These are phyloP conservation scores for Drosophila navojoa DNA, from an alignment of 1,140 invertebrate species.

Conservation along the genomic window DNA sequence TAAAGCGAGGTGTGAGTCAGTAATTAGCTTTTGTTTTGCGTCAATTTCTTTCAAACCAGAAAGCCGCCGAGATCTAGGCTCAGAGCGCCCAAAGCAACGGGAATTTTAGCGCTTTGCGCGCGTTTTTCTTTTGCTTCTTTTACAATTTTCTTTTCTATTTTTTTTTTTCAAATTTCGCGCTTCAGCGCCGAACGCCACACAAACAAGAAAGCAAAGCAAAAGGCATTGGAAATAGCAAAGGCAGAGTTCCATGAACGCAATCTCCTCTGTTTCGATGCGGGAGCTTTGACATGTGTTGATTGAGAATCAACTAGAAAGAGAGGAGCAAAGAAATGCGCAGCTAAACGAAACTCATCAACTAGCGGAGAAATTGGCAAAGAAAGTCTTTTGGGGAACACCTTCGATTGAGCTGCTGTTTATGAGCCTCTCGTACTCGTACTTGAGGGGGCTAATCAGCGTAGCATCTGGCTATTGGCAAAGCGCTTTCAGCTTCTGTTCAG, in stretches of 20 bases:
- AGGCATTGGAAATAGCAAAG: slow-evolving; percentile 23
- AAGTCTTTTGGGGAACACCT: slow-evolving; percentile 27
- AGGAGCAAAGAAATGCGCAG: not conserved
- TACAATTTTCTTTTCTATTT: slow-evolving; percentile 13
- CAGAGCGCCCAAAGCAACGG: slow-evolving; percentile 30
- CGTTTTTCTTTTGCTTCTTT: slow-evolving; percentile 29
- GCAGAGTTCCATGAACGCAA: slow-evolving; percentile 24
- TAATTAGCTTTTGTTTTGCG: slow-evolving; percentile 63
- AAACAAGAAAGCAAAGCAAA: slow-evolving; percentile 31
- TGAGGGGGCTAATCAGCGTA: slow-evolving; percentile 59
- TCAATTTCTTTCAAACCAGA: slow-evolving; percentile 41
- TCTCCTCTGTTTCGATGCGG: not conserved
- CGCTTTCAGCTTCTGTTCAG: slow-evolving; percentile 43
- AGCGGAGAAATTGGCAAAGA: slow-evolving; percentile 1
- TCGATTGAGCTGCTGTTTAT: slow-evolving; percentile 39
- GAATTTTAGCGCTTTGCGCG: slow-evolving; percentile 32
- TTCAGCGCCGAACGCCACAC: slow-evolving; percentile 35
- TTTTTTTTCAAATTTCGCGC: slow-evolving; percentile 51
- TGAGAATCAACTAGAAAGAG: not conserved
- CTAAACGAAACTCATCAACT: not conserved
- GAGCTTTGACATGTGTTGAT: slow-evolving; percentile 4
- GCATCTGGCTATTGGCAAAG: slow-evolving; percentile 62
- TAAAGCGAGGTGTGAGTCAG: slow-evolving; percentile 26
- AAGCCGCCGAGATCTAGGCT: slow-evolving; percentile 29
- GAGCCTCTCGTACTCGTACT: slow-evolving; percentile 21